A percentile compares a stretch with the other conserved stretches of the same genome.
These are phyloP conservation scores for Nemoura dubitans DNA, from an alignment of 2,888 invertebrate genomes.

Conservation along the genomic window DNA sequence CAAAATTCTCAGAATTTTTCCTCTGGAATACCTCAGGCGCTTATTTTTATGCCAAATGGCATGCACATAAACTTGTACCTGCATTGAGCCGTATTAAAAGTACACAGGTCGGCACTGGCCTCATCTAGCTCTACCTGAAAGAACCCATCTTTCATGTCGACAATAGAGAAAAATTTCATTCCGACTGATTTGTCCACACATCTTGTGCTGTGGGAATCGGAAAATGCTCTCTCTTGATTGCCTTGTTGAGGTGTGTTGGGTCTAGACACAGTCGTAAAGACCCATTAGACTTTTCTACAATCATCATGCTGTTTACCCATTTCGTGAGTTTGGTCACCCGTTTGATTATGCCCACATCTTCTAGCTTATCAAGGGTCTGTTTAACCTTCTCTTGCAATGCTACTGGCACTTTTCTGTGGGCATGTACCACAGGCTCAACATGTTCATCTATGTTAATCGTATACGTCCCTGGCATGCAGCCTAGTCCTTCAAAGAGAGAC, in stretches of 20 bases:
- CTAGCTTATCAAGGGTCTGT: not conserved
- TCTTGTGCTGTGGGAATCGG: not conserved
- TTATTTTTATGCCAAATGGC: slow-evolving; percentile 46
- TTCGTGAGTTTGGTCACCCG: slow-evolving; percentile 20
- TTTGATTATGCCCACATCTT: not conserved
- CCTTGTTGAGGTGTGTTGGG: slow-evolving; percentile 40
- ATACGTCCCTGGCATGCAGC: not conserved
- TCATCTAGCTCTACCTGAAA: slow-evolving; percentile 44
- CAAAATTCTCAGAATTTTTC: slow-evolving; percentile 43
- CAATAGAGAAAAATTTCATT: slow-evolving; percentile 32
- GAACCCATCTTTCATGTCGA: slow-evolving; percentile 46
- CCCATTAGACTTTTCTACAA: slow-evolving; percentile 41
- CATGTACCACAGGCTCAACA: not conserved
- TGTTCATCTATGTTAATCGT: not conserved
- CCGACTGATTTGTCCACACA: not conserved
- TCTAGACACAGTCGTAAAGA: slow-evolving; percentile 39
- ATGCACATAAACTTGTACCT: slow-evolving; percentile 43
- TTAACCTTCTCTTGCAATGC: not conserved
- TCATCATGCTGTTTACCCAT: slow-evolving; percentile 39
- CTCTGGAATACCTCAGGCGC: slow-evolving; percentile 47
- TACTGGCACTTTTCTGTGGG: not conserved
- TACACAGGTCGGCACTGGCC: slow-evolving; percentile 39
- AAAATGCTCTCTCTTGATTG: slow-evolving; percentile 34
- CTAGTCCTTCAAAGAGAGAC: not conserved
- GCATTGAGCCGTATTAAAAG: slow-evolving; percentile 45